Base-by-base conservation (phyloP, 2,113 vertebrate species). In the rat (Rattus norvegicus) region DNA sequence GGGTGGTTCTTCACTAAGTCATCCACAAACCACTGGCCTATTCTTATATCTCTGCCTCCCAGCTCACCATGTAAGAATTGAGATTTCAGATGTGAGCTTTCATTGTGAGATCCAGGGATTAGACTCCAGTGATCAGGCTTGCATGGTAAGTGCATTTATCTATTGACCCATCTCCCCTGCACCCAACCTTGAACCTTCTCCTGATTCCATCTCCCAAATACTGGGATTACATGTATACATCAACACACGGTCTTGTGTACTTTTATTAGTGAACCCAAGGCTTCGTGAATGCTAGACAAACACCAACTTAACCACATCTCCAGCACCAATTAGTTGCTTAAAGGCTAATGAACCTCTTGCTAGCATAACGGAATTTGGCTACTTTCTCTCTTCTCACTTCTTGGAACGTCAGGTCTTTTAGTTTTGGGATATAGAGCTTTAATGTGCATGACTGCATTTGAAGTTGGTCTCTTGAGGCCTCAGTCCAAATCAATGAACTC, bases 351-450 rank as follows among this genome's bases (percentile, higher is more conserved):
- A 54, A 17, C 28, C 73, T 67, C 80, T 67, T 94, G 47, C 69
- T 85, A 73, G 49, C 20, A 69, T 84, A 75, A 84, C 56, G 69
- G 7, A 28, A 69, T 36, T 90, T 90, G 79, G 52, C 24, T 70
- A 26, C 65, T 39, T n/a, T 67, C 52, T 86, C 56, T 86, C 22
- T 73, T 47, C 47, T 92, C 20, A 65, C 61, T 95, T 83, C 67
- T 67, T 52, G 33, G 69, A 92, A 75, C 13, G 56, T 88, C 47
- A 83, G 47, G 67, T 83, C 26, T 88, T 95, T 88, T 61, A 88
- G 28, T 75, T 81, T 56, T 33, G 28, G 47, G 20, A 73, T 88
- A 30, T 75, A n/a, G 33, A 65, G 81, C 5, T 47, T 88, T 92
- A 54, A 56, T 59, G 80, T 73, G 4, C 22, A 47, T 73, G 36